phyloP scores from a whole-genome alignment of 2,113 vertebrate species.

The Burhinus oedicnemus region DNA sequence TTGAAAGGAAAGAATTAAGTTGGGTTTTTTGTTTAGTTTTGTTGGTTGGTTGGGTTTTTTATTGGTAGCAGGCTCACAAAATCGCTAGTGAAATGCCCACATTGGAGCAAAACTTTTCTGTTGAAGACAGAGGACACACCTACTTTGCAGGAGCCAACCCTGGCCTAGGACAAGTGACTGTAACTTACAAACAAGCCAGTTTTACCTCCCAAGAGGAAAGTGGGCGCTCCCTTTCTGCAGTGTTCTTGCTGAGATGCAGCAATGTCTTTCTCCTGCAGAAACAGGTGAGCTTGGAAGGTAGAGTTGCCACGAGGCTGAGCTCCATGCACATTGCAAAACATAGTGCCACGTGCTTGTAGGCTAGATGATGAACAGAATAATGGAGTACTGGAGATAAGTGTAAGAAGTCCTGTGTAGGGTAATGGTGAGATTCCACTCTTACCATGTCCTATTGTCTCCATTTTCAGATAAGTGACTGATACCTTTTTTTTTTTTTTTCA shows the following conservation, averaged over 20 bases:
- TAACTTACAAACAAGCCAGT: not conserved
- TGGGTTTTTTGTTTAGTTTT: not conserved
- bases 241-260: not conserved
- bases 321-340: rapidly evolving
- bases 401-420: not conserved
- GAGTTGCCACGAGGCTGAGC: not conserved
- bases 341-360: not conserved
- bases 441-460: not conserved
- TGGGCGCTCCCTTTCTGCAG: not conserved
- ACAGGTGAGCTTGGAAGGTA: not conserved
- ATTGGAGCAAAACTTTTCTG: not conserved
- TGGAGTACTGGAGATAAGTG: rapidly evolving
- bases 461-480: not conserved
- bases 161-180: not conserved
- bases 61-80: not conserved
- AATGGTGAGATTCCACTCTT: not conserved
- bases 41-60: not conserved
- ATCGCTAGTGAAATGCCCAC: not conserved
- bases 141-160: not conserved
- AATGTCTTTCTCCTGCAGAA: not conserved
- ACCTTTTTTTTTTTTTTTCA: too few relatives aligned
- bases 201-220: not conserved
- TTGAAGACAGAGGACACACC: not conserved
- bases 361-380: not conserved
- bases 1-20: not conserved